Evolutionary conservation across 2,113 vertebrate genomes (phyloP), one percentile per base, ranked within the genome.

Genomic region (Nanorana parkeri): DNA sequence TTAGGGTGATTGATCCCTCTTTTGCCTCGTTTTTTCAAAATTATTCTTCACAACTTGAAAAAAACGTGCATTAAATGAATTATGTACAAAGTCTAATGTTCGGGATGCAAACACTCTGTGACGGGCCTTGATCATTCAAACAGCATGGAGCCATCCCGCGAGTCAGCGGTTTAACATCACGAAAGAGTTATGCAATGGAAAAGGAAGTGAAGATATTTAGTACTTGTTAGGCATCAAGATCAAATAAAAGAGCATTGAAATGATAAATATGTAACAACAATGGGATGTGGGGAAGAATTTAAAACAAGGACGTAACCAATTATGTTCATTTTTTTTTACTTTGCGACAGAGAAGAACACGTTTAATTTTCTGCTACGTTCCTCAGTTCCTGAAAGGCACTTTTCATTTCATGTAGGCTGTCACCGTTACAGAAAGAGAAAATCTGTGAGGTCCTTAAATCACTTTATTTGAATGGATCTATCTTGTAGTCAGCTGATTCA

Each of bases 81-180:
- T 74, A 81, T 81, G 80, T 74, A 81, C 80, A 81, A 81, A 81
- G 80, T 56, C 6, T 81, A 81, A 81, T 81, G 55, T 74, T 81
- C 28, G 61, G 60, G 54, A 66, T 74, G 69, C 69, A 74, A 81
- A 81, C 80, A 17, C 72, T 66, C 21, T 63, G 15, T 81, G 80
- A 81, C 80, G 63, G 52, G 41, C 80, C 80, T 81, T 81, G 80
- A 81, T 81, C 80, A 81, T 81, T 20, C 64, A 66, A 81, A n/a
- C 80, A 81, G 80, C 80, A 55, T 64, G 80, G 32, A 56, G 80
- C 80, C 80, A 51, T 81, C 80, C 58, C 51, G 36, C 80, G 64
- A 65, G 60, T 74, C 80, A 54, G n/a, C 52, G 69, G 66, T 74
- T 74, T 81, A 66, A 60, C 60, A 81, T 81, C 79, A 66, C 60